Percentiles rank a stretch among this genome's conserved stretches.
Evolutionary conservation across 2,888 invertebrate species (phyloP).

Genomic region (Nipponacmea schrenckii): DNA sequence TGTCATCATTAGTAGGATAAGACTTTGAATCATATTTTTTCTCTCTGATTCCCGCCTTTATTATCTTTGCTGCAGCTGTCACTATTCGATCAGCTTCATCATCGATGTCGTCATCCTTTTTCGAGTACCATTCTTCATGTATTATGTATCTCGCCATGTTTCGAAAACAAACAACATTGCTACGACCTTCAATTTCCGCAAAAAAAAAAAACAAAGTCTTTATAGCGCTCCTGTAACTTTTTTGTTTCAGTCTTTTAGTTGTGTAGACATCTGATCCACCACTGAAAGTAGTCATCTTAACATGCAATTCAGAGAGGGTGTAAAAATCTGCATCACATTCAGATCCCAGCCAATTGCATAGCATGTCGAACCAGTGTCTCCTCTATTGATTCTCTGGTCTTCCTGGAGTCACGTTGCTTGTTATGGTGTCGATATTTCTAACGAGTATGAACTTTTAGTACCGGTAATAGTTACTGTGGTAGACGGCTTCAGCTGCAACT

Average conservation of each 20-base stretch:
- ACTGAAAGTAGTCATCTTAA: background rate
- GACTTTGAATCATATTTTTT: background rate
- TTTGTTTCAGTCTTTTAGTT: background rate
- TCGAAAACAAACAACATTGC: conserved; percentile 5
- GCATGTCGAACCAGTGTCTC: background rate
- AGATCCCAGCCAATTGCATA: background rate
- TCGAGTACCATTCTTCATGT: background rate
- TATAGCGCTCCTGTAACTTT: background rate
- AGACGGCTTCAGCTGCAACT: no score
- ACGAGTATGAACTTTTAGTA: background rate
- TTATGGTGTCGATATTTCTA: no score
- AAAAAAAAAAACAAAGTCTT: background rate
- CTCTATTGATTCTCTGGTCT: no score
- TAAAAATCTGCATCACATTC: background rate
- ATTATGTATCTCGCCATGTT: background rate
- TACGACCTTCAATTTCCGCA: background rate
- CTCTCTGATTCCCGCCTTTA: background rate
- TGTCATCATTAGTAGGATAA: background rate
- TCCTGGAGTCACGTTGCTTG: no score
- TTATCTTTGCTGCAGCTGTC: conserved; percentile 4
- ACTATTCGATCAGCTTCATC: background rate
- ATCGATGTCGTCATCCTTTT: background rate
- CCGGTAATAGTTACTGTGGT: background rate
- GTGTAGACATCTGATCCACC: background rate
- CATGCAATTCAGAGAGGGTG: background rate